phyloP scores from a whole-genome alignment of 23 tunicate genomes.

The Phallusia fumigata region DNA sequence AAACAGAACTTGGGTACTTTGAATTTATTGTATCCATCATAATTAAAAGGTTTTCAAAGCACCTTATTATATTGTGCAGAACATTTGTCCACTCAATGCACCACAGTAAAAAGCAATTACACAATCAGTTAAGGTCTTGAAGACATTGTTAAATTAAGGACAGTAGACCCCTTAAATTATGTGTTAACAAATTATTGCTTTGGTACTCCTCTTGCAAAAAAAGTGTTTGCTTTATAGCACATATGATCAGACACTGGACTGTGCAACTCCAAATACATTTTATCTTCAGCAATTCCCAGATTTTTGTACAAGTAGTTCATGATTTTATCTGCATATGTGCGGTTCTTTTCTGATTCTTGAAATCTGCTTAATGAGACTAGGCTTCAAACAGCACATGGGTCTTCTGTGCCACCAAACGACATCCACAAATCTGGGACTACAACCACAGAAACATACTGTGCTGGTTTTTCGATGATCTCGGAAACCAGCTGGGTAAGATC shows the following conservation, averaged over 20 bases:
- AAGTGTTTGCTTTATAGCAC: slow-evolving; percentile 45
- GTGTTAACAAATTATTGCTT: no score
- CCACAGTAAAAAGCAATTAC: no score
- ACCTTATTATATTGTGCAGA: no score
- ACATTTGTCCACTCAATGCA: no score
- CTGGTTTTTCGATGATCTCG: slow-evolving; percentile 38
- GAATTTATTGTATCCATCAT: no score
- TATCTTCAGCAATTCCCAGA: slow-evolving; percentile 39
- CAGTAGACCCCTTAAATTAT: no score
- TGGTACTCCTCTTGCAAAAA: neutral
- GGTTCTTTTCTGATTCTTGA: neutral
- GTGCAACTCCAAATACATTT: slow-evolving; percentile 45
- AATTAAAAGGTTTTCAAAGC: no score
- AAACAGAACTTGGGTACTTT: no score
- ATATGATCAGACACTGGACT: slow-evolving; percentile 8
- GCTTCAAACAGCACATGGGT: slow-evolving; percentile 51
- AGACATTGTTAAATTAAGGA: no score
- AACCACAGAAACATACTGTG: slow-evolving; percentile 35
- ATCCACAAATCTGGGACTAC: slow-evolving; percentile 60
- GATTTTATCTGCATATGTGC: slow-evolving; percentile 10
- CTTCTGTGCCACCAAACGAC: slow-evolving; percentile 62
- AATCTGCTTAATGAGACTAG: slow-evolving; percentile 34
- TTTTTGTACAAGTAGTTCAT: slow-evolving; percentile 26
- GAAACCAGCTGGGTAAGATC: slow-evolving; percentile 28
- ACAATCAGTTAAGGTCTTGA: no score